Base-by-base conservation (phyloP, 2,888 invertebrate genomes). In the Gymnocheta viridis region DNA sequence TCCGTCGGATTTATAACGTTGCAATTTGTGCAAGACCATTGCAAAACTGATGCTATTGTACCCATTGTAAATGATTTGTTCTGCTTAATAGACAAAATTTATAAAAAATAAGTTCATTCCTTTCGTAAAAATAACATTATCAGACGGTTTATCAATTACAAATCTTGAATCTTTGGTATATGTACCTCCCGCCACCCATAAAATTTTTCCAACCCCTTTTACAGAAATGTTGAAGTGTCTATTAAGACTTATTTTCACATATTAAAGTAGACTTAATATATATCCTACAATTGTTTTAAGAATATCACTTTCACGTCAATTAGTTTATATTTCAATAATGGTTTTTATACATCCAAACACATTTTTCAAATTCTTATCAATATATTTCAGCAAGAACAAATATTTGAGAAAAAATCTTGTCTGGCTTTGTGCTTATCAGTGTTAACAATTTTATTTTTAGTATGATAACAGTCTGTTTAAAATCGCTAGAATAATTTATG, bases 1-100 rank as follows among this genome's bases (percentile, higher is more conserved):
- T 97, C 97, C 86, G 96, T 96, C 87, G 97, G 96, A 93, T 97
- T 97, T 93, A 97, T 96, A 93, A 96, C 94, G 93, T 96, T 95
- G 93, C 97, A 97, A 93, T 95, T 94, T 92, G 94, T 94, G 94
- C 97, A 97, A 94, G 96, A 96, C 97, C 97, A 97, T 94, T 97
- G 97, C 92, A 97, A 95, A 93, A 97, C 97, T 92, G 97, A 97
- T 93, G 97, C 96, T 94, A 97, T 97, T 92, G 97, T 96, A 93
- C 97, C 97, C 97, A 97, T 97, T 87, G 69, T 85, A 24, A 35
- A 19, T 62, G 7, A 41, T 32, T 22, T 70, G 12, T 49, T 14
- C 47, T 70, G 22, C 54, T 60, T 54, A 60, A 64, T 29, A 49
- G 19, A 56, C 29, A 29, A 56, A 44, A 44, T 17, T 51, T 24